phyloP scores from a whole-genome alignment of 2,113 vertebrate genomes.

The Falco punctatus region DNA sequence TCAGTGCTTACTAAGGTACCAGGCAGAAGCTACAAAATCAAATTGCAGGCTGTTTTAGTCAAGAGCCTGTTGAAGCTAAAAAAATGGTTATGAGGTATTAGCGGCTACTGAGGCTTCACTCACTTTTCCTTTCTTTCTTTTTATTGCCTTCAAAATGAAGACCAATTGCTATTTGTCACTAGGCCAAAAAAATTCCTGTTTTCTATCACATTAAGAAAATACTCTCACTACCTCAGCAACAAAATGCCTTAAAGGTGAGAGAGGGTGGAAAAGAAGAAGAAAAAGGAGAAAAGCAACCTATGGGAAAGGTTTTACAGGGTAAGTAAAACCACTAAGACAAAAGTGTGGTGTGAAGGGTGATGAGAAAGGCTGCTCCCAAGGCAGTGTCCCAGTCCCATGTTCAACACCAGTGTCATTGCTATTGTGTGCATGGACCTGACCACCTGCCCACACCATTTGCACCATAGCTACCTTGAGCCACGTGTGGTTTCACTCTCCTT shows the following conservation, averaged over 20 bases:
- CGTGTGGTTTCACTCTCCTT: not conserved
- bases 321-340: not conserved
- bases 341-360: not conserved
- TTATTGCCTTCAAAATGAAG: constrained; percentile 24
- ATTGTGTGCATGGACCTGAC: not conserved
- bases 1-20: not conserved
- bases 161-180: not conserved
- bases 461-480: not conserved
- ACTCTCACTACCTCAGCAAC: not conserved
- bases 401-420: not conserved
- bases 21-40: not conserved
- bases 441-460: no score
- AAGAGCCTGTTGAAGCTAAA: not conserved
- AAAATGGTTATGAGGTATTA: constrained; percentile 4
- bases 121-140: not conserved
- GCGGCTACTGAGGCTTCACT: not conserved
- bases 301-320: not conserved
- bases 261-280: not conserved
- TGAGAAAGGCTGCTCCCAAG: not conserved
- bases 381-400: not conserved
- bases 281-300: not conserved
- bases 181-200: not conserved
- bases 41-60: not conserved
- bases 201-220: not conserved
- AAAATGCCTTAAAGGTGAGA: not conserved